Base-by-base conservation (phyloP, 1,140 invertebrate species). In the Daktulosphaira vitifoliae region DNA sequence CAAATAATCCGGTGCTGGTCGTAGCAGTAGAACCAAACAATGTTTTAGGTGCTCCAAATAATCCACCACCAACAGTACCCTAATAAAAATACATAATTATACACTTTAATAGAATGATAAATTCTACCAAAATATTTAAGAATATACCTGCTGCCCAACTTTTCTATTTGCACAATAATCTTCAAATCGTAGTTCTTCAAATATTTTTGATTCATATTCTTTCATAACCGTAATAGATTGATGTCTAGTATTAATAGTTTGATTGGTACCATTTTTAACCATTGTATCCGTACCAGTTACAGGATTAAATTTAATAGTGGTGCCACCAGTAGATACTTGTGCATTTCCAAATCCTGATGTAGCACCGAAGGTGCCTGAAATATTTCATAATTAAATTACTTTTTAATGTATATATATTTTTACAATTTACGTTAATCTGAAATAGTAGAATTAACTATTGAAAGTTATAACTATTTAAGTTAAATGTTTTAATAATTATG, bases 211-310 rank as follows among this genome's bases (percentile, higher is more conserved):
- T 73, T 98, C 93, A 77, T 98, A 98, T 72, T 98, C 93, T 78
- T 97, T 96, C 95, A 97, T 98, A 67, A 88, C 90, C 4, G 91
- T 94, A 42, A 98, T 98, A 73, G 92, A 96, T 73, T 96, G 90
- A 75, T 96, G 92, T 70, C 89, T 83, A 2, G 92, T 97, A 65
- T 82, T 88, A 68, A 98, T 92, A 65, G 79, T 92, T 69, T 84
- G 83, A 1, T 85, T 82, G 11, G 82, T 80, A 2, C 89, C 90
- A 75, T 86, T 86, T 75, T 96, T 96, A 54, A 91, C 81, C 78
- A 97, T 88, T 0, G 92, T 90, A 73, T 97, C 94, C 0, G 84
- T 89, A 16, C 92, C 92, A 50, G 84, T 84, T 0, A 90, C 82
- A 0, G 93, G 87, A 70, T 81, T 84, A 74, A 95, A 98, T 74